A percentile compares a stretch with the other conserved stretches of the same genome.
These are phyloP conservation scores for Limnephilus rhombicus DNA, from an alignment of 2,888 invertebrate species.

Conservation along the genomic window DNA sequence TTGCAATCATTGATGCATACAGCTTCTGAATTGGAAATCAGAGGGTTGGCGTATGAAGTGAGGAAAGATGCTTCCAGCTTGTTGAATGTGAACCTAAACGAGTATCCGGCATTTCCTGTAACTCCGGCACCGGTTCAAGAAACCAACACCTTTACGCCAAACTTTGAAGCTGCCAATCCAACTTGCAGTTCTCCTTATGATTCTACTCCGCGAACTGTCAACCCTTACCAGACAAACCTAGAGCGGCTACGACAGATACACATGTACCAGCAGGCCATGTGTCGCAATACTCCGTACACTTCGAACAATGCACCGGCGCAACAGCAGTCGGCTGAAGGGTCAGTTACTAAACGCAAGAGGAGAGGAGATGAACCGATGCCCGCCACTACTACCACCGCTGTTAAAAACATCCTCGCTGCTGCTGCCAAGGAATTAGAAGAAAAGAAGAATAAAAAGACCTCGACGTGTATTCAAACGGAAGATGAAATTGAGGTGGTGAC, in stretches of 20 bases:
- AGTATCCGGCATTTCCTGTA: constrained; percentile 73
- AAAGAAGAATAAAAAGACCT: constrained; percentile 69
- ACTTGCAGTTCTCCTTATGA: constrained; percentile 66
- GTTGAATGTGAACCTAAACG: constrained; percentile 76
- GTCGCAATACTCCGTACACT: constrained; percentile 69
- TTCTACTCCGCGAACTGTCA: constrained; percentile 52
- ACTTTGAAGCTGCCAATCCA: constrained; percentile 61
- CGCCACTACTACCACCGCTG: constrained; percentile 73
- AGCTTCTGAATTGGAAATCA: constrained; percentile 83
- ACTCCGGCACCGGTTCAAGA: constrained; percentile 62
- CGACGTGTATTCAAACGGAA: constrained; percentile 75
- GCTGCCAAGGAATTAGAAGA: constrained; percentile 74
- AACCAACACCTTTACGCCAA: constrained; percentile 64
- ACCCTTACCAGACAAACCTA: constrained; percentile 60
- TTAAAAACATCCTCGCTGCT: constrained; percentile 76
- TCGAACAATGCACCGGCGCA: constrained; percentile 71
- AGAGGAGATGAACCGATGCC: constrained; percentile 72
- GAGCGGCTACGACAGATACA: constrained; percentile 70
- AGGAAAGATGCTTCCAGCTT: constrained; percentile 78
- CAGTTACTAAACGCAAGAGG: constrained; percentile 69
- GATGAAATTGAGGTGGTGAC: constrained; percentile 71
- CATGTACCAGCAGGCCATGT: constrained; percentile 78
- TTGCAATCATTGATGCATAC: constrained; percentile 82
- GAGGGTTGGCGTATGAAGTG: constrained; percentile 81
- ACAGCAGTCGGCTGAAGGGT: constrained; percentile 35